Percentiles rank a stretch among this genome's conserved stretches.
These are phyloP conservation scores for Calcarius lapponicus DNA, from an alignment of 2,797 vertebrate genomes.

Conservation along the genomic window DNA sequence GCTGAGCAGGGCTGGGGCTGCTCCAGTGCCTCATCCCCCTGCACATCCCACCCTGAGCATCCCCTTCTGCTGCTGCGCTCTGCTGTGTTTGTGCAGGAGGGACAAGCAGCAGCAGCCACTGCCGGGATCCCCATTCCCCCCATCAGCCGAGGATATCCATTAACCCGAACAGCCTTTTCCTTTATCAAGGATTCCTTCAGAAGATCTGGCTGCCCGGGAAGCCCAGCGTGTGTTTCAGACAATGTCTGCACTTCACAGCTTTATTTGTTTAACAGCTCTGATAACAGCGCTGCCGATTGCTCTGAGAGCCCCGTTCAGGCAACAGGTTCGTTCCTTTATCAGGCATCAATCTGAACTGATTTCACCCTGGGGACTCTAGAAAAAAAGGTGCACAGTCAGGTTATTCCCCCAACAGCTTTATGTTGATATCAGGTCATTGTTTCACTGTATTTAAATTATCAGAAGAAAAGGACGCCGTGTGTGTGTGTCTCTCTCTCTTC, in stretches of 20 bases:
- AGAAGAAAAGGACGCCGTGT: background rate
- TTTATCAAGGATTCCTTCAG: conserved; percentile 48
- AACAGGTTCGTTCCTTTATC: conserved; percentile 30
- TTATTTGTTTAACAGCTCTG: conserved; percentile 52
- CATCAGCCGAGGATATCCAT: conserved; percentile 10
- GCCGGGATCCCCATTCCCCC: background rate
- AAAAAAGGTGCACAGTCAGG: background rate
- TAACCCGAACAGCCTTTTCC: background rate
- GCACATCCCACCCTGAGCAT: background rate
- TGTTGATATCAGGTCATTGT: background rate
- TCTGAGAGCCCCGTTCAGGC: background rate
- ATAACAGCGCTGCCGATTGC: conserved; percentile 55
- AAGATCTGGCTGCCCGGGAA: conserved; percentile 36
- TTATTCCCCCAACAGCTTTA: conserved; percentile 24
- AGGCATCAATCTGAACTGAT: conserved; percentile 31
- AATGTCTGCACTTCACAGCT: conserved; percentile 57
- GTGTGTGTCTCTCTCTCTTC: background rate
- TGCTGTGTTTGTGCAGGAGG: background rate
- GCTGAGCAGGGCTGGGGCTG: background rate
- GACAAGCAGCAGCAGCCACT: background rate
- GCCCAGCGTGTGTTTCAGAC: background rate
- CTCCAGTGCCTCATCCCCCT: background rate
- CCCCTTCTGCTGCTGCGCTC: background rate
- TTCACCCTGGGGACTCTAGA: background rate
- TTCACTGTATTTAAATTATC: conserved; percentile 55